Evolutionary conservation across 92 coral and sea anemone genomes (phyloP).

Genomic region (Desmophyllum pertusum): DNA sequence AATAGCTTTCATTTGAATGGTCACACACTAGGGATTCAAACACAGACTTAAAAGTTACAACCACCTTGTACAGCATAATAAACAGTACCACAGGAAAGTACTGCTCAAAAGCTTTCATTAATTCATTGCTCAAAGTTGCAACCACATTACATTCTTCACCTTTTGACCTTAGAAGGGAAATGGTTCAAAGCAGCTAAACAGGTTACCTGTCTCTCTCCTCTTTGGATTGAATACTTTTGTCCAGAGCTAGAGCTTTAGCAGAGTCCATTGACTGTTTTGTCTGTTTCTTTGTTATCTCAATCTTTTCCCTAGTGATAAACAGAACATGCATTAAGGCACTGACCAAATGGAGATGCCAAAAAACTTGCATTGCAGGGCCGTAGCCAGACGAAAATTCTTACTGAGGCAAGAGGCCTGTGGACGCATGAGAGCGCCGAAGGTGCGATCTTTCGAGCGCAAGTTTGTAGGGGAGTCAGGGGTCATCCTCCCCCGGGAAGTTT

Average conservation of each 20-base stretch:
- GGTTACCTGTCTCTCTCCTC: conserved; percentile 92
- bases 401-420: too few relatives aligned
- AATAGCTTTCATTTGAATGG: too few relatives aligned
- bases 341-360: too few relatives aligned
- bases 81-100: conserved; percentile 19
- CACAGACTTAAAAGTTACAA: not conserved
- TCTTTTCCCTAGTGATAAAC: conserved; percentile 64
- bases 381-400: too few relatives aligned
- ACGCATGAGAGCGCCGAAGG: too few relatives aligned
- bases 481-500: too few relatives aligned
- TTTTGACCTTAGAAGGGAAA: too few relatives aligned
- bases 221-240: conserved; percentile 73
- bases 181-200: not conserved
- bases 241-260: conserved; percentile 57
- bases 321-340: too few relatives aligned
- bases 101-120: conserved; percentile 19
- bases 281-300: conserved; percentile 84
- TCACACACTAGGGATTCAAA: not conserved
- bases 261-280: conserved; percentile 92
- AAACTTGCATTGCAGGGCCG: too few relatives aligned
- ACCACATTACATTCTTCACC: too few relatives aligned
- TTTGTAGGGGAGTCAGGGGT: too few relatives aligned
- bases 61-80: not conserved
- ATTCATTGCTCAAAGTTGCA: not conserved
- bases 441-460: too few relatives aligned